Evolutionary conservation across 30 jellyfish, hydroid and myxozoan genomes (phyloP), one percentile per base, ranked within the genome.

Genomic region (Pelagia noctiluca): DNA sequence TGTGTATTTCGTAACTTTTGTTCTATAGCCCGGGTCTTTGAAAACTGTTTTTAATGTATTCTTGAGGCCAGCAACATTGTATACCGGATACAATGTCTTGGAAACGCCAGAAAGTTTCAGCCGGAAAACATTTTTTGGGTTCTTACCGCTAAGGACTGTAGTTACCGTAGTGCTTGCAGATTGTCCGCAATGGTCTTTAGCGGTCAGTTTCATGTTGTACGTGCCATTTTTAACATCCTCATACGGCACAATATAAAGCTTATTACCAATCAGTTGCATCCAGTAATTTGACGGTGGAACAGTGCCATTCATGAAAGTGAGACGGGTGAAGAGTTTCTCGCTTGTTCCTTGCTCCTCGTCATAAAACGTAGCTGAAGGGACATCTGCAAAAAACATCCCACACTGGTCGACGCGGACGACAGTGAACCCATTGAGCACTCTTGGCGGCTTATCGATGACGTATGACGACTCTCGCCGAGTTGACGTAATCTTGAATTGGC

Each of bases 111-210:
- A n/a, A n/a, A n/a, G n/a, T n/a, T n/a, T n/a, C n/a, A n/a, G n/a
- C n/a, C n/a, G n/a, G n/a, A n/a, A n/a, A n/a, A n/a, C n/a, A n/a
- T n/a, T n/a, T n/a, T n/a, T n/a, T n/a, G n/a, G n/a, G n/a, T n/a
- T n/a, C 3, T 66, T 79, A 21, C 76, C 80, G 1, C 57, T 8
- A 11, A 90, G 77, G 23, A 33, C 50, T 32, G 78, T 67, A 21
- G 50, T 37, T 32, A 90, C 64, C 11, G 35, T 46, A 30, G 93
- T 82, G 29, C 69, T 57, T 1, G 86, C 86, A 0, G 85, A n/a
- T 35, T 83, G 97, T 3, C 84, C 97, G 71, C 97, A 90, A 1
- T 34, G 47, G 84, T 90, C 97, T 1, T 35, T 83, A 25, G 96
- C 97, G 29, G 76, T 60, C n/a, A 90, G 54, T 25, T 29, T 49